phyloP scores from a whole-genome alignment of 2,888 invertebrate genomes.

The Linhomoeus sp. region DNA sequence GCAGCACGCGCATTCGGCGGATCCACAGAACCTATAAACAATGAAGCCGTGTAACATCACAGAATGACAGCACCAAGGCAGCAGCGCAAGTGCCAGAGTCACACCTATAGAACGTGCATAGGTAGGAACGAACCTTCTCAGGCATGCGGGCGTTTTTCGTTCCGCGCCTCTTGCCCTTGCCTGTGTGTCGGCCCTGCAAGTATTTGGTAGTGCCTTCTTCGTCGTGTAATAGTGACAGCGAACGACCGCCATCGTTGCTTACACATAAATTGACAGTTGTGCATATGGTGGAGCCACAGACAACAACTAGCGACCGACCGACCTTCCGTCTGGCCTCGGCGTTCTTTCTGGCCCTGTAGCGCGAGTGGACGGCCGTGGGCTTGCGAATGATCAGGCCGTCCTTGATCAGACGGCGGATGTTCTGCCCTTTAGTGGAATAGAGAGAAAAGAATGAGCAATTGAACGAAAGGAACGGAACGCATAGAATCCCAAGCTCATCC shows the following conservation, averaged over 20 bases:
- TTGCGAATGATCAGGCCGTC: constrained; percentile 99
- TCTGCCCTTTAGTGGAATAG: constrained; percentile 51
- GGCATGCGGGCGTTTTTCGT: constrained; percentile 99
- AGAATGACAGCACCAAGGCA: too few relatives aligned
- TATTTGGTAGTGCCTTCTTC: too few relatives aligned
- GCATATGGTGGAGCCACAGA: too few relatives aligned
- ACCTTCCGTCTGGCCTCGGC: constrained; percentile 80
- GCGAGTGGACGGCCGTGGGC: constrained; percentile 93
- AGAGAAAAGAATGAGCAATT: too few relatives aligned
- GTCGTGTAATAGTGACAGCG: too few relatives aligned
- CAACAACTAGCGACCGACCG: neutral
- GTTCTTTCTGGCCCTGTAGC: constrained; percentile 91
- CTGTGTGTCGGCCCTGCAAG: constrained; percentile 77
- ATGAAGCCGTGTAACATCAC: too few relatives aligned
- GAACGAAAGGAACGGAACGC: too few relatives aligned
- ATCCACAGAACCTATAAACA: constrained; percentile 43
- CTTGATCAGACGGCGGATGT: constrained; percentile 92
- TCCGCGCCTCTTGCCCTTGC: constrained; percentile 97
- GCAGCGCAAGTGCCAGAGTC: too few relatives aligned
- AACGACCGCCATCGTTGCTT: too few relatives aligned
- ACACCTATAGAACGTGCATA: too few relatives aligned
- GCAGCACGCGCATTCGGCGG: constrained; percentile 83
- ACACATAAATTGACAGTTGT: too few relatives aligned
- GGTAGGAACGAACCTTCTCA: constrained; percentile 44
- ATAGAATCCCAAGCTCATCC: too few relatives aligned